Base-by-base conservation (phyloP, 2,113 vertebrate genomes). In the Channa argus region DNA sequence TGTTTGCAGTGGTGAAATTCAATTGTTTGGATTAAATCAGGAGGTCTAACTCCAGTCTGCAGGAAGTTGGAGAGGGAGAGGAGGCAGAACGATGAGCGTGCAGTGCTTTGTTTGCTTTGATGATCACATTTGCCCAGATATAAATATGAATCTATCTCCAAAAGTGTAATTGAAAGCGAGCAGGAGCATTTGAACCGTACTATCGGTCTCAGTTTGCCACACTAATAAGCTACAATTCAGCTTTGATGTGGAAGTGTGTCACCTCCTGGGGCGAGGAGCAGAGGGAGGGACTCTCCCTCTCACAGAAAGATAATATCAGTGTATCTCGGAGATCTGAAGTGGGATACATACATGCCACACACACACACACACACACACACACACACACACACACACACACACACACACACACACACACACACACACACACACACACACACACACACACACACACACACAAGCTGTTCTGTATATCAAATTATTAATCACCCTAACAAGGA, bases 161-260 rank as follows among this genome's bases (percentile, higher is more conserved):
- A 53, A 92, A 78, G 75, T 74, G 65, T 85, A 86, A 89, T 83
- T 91, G 89, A 92, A 91, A 91, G 87, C 65, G 75, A 91, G 84
- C 70, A 41, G 4, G 38, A 70, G 64, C 12, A 56, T 88, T 89
- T 87, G 83, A 91, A 88, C 79, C 11, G 15, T 45, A 49, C 61
- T 76, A 70, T 54, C n/a, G 39, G 80, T 71, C 79, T 77, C 67
- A 74, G 75, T 79, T 79, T 68, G 82, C 71, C 75, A 62, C 77
- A 70, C 77, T 92, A 92, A 91, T 89, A 91, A 90, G 85, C 84
- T 64, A 53, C 86, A 74, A 76, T 84, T 83, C 49, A 56, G 73
- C 91, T 93, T 92, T 92, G 88, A 93, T 91, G 87, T 88, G 77
- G 43, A 85, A 89, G 83, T 86, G 81, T 92, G 92, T 90, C 90